Base-by-base conservation (phyloP, 2,888 invertebrate genomes). In the Calameuta pallipes region DNA sequence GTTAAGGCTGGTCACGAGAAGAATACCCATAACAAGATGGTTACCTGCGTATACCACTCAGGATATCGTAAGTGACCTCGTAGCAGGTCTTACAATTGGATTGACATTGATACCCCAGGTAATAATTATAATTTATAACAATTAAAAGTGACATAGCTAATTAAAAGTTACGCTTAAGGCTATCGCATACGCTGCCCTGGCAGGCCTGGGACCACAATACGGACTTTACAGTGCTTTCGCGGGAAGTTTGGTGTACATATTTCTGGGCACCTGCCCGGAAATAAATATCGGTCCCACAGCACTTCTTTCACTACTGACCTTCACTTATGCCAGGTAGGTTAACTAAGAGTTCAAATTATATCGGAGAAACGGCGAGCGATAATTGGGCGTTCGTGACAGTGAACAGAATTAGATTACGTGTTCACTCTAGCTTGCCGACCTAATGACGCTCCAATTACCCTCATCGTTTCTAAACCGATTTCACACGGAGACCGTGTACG, bases 161-260 rank as follows among this genome's bases (percentile, higher is more conserved):
- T 71, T 15, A 15, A 71, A 71, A 6, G 6, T 34, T 33, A 71
- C 15, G 33, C 31, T 80, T 3, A 80, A 90, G 90, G 90, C 89
- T 69, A 90, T 90, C 77, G 90, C 89, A n/a, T 90, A 90, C 76
- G 88, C 89, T 23, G 84, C 87, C 79, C 79, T 90, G 76, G 90
- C 90, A 0, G 89, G 89, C 30, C 76, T 90, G 37, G 82, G 84
- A 30, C 87, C 90, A 2, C 93, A 97, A 95, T 97, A 95, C 92
- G 97, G 97, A 1, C 92, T 97, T n/a, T 97, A 97, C 92, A 95
- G 96, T 1, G 95, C 96, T 0, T 94, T 97, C 85, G 94, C 94
- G 86, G 96, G 96, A 9, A 95, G 96, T 80, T 94, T 96, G 85
- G 93, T 96, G 30, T 97, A 97, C 92, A 94, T 94, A 31, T 81